phyloP scores from a whole-genome alignment of 1,140 invertebrate genomes.

The Sesamia nonagrioides region DNA sequence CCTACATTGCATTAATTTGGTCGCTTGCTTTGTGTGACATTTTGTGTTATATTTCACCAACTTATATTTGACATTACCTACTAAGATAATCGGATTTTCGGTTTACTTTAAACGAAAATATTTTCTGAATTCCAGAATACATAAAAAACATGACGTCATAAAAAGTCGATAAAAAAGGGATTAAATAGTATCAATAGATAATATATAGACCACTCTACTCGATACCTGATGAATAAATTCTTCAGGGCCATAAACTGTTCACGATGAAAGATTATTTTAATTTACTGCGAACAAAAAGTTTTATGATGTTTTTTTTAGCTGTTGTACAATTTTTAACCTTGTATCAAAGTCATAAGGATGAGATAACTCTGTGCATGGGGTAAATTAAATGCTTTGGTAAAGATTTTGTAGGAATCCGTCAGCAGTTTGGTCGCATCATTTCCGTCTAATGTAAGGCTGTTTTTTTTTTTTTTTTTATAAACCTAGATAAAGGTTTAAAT shows the following conservation, averaged over 20 bases:
- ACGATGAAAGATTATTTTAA: constrained; percentile 41
- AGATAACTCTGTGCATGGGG: neutral
- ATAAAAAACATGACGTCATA: neutral
- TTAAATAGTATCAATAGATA: constrained; percentile 42
- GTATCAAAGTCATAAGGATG: neutral
- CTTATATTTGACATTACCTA: too few species aligned
- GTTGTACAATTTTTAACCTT: neutral
- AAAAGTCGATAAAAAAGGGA: constrained; percentile 11
- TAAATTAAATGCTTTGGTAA: constrained; percentile 18
- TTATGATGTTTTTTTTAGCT: constrained; percentile 23
- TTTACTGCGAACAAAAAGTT: constrained; percentile 40
- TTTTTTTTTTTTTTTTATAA: neutral
- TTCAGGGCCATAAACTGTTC: constrained; percentile 30
- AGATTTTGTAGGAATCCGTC: constrained; percentile 1
- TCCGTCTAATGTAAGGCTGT: neutral
- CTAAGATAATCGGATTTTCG: too few species aligned
- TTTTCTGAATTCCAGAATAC: too few species aligned
- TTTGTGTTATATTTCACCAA: too few species aligned
- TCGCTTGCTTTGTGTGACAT: too few species aligned
- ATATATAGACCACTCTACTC: constrained; percentile 41
- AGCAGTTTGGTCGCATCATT: neutral
- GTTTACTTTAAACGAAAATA: too few species aligned
- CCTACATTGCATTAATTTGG: too few species aligned
- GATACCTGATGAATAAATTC: constrained; percentile 42
- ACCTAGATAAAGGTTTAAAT: neutral